phyloP scores from a whole-genome alignment of 2,797 vertebrate genomes.

The Chelidonichthys spinosus region DNA sequence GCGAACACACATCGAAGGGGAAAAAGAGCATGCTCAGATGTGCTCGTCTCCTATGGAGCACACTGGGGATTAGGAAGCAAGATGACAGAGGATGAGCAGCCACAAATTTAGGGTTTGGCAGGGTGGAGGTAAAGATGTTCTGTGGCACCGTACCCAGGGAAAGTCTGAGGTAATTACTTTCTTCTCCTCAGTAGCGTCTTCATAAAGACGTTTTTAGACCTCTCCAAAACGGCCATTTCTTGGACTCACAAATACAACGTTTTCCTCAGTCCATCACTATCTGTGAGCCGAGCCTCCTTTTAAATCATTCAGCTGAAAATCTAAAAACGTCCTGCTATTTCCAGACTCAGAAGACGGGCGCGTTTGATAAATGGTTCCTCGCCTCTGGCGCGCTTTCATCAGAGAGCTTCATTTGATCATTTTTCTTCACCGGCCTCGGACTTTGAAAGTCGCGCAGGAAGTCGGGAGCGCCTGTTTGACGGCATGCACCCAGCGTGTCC shows the following conservation, averaged over 20 bases:
- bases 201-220: constrained; percentile 27
- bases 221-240: constrained; percentile 41
- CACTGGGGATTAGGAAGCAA: constrained; percentile 45
- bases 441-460: constrained; percentile 4
- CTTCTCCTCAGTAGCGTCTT: constrained; percentile 33
- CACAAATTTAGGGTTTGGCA: constrained; percentile 62
- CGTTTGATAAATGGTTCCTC: constrained; percentile 55
- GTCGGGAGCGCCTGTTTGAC: constrained; percentile 6
- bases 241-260: constrained; percentile 49
- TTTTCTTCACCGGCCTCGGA: too few relatives aligned
- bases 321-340: constrained; percentile 47
- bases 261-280: constrained; percentile 61
- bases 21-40: constrained; percentile 13
- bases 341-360: constrained; percentile 29
- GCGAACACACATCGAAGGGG: constrained; percentile 16
- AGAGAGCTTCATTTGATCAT: constrained; percentile 37
- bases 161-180: constrained; percentile 65
- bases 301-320: constrained; percentile 49
- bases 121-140: constrained; percentile 27
- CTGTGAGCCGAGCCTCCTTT: constrained; percentile 34
- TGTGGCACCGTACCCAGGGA: constrained; percentile 57
- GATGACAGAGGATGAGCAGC: constrained; percentile 75
- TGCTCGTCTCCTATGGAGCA: constrained; percentile 14
- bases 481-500: constrained; percentile 9
- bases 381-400: constrained; percentile 50